Conservation (phyloP, 2,797 vertebrate species). For the Tangara arthus region DNA sequence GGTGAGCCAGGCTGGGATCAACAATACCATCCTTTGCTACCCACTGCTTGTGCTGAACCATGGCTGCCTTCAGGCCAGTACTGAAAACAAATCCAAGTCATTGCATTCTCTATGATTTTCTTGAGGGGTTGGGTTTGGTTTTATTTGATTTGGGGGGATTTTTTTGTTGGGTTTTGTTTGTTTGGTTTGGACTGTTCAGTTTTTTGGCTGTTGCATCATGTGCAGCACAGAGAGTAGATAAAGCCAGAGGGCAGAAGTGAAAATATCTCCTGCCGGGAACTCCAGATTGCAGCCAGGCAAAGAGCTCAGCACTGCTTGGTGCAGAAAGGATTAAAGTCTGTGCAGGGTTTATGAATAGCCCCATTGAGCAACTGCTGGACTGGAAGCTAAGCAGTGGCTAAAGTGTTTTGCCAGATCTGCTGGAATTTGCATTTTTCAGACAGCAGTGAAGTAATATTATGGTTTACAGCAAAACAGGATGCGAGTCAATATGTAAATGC, state of each 20-base stretch:
- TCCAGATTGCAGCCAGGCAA: constrained; percentile 6
- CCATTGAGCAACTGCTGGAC: constrained; percentile 43
- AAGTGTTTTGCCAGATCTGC: constrained; percentile 36
- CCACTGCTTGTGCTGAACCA: not conserved
- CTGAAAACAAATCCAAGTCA: constrained; percentile 21
- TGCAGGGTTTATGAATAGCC: constrained; percentile 13
- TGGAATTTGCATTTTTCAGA: constrained; percentile 14
- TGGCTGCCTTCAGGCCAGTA: not conserved
- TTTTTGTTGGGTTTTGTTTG: not conserved
- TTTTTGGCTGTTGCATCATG: not conserved
- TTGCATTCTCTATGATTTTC: not conserved
- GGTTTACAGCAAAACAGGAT: constrained; percentile 49
- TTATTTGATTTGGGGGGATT: not conserved
- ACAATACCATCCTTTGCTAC: constrained; percentile 5
- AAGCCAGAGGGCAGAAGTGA: constrained; percentile 32
- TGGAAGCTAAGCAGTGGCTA: constrained; percentile 10
- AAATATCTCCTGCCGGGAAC: not conserved
- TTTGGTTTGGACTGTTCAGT: not conserved
- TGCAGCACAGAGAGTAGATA: not conserved
- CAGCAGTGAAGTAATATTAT: not conserved
- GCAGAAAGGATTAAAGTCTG: not conserved
- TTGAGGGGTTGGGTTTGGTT: not conserved
- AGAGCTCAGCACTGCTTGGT: not conserved
- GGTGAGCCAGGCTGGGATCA: not conserved
- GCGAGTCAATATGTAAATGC: not conserved